Evolutionary conservation across 1,140 invertebrate species (phyloP).

Genomic region (Drosophila sechellia): DNA sequence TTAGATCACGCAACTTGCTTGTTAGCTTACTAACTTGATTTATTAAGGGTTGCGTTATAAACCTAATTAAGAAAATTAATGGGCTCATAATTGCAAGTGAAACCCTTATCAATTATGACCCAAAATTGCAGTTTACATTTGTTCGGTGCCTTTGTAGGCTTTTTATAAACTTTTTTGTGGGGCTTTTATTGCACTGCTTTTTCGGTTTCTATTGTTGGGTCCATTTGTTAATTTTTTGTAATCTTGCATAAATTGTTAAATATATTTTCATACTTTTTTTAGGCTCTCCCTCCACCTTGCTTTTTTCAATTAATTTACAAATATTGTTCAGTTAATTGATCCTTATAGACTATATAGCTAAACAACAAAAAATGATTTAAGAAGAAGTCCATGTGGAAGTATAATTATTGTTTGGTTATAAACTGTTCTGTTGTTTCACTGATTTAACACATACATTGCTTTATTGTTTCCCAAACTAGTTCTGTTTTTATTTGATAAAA

Average conservation of each 20-base stretch:
- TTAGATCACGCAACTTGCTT: background rate
- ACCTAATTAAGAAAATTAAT: slow-evolving; percentile 5
- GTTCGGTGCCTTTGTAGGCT: background rate
- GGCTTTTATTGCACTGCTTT: background rate
- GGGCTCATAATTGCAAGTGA: slow-evolving; percentile 1
- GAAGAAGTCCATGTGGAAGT: no score
- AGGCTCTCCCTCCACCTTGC: background rate
- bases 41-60: background rate
- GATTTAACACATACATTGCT: background rate
- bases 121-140: background rate
- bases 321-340: background rate
- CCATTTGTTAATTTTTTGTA: background rate
- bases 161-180: background rate
- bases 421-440: background rate
- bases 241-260: background rate
- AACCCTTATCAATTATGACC: slow-evolving; percentile 7
- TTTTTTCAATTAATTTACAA: background rate
- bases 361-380: background rate
- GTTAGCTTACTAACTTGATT: background rate
- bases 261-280: background rate
- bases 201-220: background rate
- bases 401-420: background rate
- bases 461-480: background rate
- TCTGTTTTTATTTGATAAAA: background rate
- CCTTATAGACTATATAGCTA: background rate